Evolutionary conservation across 2,888 invertebrate species (phyloP).

Genomic region (Frankliniella fusca): DNA sequence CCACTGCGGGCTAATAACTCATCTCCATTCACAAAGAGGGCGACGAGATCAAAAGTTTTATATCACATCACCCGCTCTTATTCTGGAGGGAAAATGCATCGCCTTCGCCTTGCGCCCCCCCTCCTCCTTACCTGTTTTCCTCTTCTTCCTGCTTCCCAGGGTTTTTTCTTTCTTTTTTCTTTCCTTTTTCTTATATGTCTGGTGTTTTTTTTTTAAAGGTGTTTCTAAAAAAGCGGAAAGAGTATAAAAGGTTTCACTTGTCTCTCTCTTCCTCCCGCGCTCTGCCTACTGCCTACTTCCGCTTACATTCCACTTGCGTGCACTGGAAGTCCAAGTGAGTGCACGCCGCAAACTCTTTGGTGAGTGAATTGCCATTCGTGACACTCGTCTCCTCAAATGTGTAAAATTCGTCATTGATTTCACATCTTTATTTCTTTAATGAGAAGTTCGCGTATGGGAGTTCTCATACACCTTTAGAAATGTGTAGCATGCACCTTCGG

Average conservation of each 20-base stretch:
- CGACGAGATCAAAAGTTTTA: slow-evolving; percentile 26
- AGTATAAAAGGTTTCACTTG: not conserved
- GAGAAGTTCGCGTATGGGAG: too few species aligned
- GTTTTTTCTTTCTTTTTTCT: not conserved
- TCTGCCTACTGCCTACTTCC: not conserved
- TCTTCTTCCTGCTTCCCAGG: not conserved
- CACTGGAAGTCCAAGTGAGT: not conserved
- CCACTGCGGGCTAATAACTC: not conserved
- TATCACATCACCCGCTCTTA: slow-evolving; percentile 11
- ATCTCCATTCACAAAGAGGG: slow-evolving; percentile 22
- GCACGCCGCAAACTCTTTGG: too few species aligned
- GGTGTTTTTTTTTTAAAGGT: not conserved
- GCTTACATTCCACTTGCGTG: not conserved
- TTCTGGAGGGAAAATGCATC: not conserved
- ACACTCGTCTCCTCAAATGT: too few species aligned
- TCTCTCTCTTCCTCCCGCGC: not conserved
- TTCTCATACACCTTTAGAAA: too few species aligned
- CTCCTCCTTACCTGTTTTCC: not conserved
- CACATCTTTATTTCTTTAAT: too few species aligned
- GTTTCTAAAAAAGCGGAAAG: not conserved
- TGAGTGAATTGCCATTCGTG: too few species aligned
- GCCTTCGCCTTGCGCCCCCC: not conserved
- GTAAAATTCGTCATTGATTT: too few species aligned
- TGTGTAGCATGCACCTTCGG: too few species aligned
- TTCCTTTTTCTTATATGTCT: not conserved